phyloP scores from a whole-genome alignment of 1,140 invertebrate genomes.

The Melipona quadrifasciata region DNA sequence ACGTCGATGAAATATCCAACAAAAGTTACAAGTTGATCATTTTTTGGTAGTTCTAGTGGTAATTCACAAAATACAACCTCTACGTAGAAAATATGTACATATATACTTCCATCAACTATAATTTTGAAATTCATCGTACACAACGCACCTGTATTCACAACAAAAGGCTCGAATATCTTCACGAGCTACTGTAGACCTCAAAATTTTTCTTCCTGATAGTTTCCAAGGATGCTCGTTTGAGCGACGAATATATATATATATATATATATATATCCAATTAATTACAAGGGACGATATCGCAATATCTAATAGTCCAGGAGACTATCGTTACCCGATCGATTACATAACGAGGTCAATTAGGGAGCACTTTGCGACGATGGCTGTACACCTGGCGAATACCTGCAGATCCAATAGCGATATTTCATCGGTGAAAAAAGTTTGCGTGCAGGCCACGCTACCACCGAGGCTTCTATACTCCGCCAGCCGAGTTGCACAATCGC shows the following conservation, averaged over 20 bases:
- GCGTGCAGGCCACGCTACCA: neutral
- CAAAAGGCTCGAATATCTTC: too few relatives aligned
- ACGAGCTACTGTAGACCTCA: neutral
- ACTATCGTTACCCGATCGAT: slow-evolving; percentile 18
- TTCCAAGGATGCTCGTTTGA: neutral
- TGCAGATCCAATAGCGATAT: neutral
- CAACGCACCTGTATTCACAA: too few relatives aligned
- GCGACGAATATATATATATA: neutral
- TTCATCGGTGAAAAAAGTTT: slow-evolving; percentile 17
- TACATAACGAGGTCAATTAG: slow-evolving; percentile 42
- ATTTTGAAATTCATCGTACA: too few relatives aligned
- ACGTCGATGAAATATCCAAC: too few relatives aligned
- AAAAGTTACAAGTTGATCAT: too few relatives aligned
- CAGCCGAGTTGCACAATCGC: slow-evolving; percentile 7
- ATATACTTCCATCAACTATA: too few relatives aligned
- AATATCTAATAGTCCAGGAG: neutral
- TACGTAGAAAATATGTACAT: too few relatives aligned
- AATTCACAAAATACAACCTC: too few relatives aligned
- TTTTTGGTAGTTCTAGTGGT: too few relatives aligned
- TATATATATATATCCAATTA: neutral
- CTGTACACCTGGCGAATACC: neutral
- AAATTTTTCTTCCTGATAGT: neutral
- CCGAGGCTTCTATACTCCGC: too few relatives aligned
- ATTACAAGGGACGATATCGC: neutral
- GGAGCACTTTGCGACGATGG: slow-evolving; percentile 13